Evolutionary conservation across 1,140 invertebrate genomes (phyloP).

Genomic region (Belonocnema kinseyi): DNA sequence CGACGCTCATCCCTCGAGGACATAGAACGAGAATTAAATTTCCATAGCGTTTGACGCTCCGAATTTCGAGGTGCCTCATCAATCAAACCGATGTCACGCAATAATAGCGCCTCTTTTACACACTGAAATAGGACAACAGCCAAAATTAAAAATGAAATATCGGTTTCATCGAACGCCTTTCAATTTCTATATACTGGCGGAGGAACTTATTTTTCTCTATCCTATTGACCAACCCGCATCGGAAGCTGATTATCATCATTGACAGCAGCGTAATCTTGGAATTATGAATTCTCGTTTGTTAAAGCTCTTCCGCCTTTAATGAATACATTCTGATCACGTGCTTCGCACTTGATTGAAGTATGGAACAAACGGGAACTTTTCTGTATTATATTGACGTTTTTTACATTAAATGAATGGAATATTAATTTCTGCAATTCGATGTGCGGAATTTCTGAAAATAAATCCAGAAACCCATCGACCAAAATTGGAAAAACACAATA

Average conservation of each 20-base stretch:
- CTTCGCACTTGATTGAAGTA: no score
- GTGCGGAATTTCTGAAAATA: no score
- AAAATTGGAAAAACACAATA: no score
- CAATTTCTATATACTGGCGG: neutral
- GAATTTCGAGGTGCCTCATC: slow-evolving; percentile 23
- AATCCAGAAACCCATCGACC: no score
- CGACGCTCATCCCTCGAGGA: slow-evolving; percentile 34
- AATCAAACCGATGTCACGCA: slow-evolving; percentile 20
- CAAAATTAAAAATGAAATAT: slow-evolving; percentile 4
- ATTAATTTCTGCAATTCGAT: no score
- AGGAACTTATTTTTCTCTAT: slow-evolving; percentile 2
- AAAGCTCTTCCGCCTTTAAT: no score
- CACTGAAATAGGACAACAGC: slow-evolving; percentile 1
- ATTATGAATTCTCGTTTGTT: no score
- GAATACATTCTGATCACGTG: no score
- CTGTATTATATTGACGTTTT: no score
- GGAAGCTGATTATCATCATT: slow-evolving; percentile 5
- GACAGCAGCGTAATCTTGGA: no score
- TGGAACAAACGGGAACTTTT: no score
- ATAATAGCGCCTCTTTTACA: slow-evolving; percentile 16
- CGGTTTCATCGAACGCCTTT: neutral
- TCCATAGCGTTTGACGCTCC: slow-evolving; percentile 34
- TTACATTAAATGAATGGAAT: no score
- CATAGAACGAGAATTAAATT: slow-evolving; percentile 37
- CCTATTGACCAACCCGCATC: neutral